These are phyloP conservation scores for Tonatia bakeri DNA, from an alignment of 2,113 vertebrate genomes.

Conservation along the genomic window DNA sequence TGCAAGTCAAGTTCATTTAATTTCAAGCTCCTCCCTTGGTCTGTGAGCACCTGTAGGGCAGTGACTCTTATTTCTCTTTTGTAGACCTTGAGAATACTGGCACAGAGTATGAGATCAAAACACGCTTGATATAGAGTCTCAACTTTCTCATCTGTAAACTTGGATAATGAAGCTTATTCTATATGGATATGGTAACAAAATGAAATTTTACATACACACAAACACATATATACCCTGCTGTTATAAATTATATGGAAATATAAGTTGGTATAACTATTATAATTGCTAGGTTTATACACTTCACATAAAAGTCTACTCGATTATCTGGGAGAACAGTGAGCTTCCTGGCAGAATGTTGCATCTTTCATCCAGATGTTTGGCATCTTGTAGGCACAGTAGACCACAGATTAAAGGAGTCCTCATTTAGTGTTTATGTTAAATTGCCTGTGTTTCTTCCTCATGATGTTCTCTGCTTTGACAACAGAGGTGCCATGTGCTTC, in stretches of 20 bases:
- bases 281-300: conserved; percentile 52
- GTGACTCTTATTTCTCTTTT: not conserved
- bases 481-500: not conserved
- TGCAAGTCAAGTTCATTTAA: conserved; percentile 37
- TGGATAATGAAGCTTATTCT: conserved; percentile 8
- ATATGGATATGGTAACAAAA: not conserved
- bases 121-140: not conserved
- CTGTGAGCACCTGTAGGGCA: not conserved
- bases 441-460: conserved; percentile 20
- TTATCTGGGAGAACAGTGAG: conserved; percentile 46
- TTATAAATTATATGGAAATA: conserved; percentile 53
- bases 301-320: conserved; percentile 59
- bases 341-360: conserved; percentile 5
- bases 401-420: conserved; percentile 42
- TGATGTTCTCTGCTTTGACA: conserved; percentile 37
- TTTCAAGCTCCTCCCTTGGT: not conserved
- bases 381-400: conserved; percentile 48
- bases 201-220: not conserved
- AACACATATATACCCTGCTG: not conserved
- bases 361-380: conserved; percentile 72
- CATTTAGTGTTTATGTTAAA: conserved; percentile 33
- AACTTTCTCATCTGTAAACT: not conserved
- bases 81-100: not conserved
- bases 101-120: not conserved
- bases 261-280: conserved; percentile 36